A percentile compares a stretch with the other conserved stretches of the same genome.
Evolutionary conservation across 1,140 invertebrate genomes (phyloP).

Genomic region (Chionoecetes opilio): DNA sequence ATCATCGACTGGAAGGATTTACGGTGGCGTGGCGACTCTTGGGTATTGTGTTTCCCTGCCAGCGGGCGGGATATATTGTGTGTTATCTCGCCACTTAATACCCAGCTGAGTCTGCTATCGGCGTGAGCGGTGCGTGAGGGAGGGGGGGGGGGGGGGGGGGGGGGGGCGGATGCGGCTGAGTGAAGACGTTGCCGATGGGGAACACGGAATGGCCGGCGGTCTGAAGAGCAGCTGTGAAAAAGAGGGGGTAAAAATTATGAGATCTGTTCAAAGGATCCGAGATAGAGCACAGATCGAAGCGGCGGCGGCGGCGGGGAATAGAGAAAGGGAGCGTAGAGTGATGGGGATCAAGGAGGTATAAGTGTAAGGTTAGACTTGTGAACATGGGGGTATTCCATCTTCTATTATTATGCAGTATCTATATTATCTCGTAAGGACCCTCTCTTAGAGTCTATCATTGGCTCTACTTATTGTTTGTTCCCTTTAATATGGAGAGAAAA

Average conservation of each 20-base stretch:
- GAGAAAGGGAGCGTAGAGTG: neutral
- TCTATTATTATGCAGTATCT: slow-evolving; percentile 6
- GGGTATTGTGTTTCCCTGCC: slow-evolving; percentile 49
- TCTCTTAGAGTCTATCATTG: neutral
- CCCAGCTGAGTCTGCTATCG: slow-evolving; percentile 23
- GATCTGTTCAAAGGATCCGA: neutral
- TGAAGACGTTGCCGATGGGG: neutral
- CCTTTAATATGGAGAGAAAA: neutral
- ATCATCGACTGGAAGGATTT: slow-evolving; percentile 47
- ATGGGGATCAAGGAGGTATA: slow-evolving; percentile 1
- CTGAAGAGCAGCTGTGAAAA: neutral
- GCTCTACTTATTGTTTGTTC: neutral
- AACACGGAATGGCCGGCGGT: neutral
- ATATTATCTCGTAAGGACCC: neutral
- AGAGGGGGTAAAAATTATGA: neutral
- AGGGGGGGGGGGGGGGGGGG: neutral
- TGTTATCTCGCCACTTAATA: slow-evolving; percentile 50
- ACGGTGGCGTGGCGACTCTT: slow-evolving; percentile 5
- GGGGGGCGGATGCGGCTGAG: neutral
- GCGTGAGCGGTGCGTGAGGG: slow-evolving; percentile 30
- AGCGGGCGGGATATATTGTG: slow-evolving; percentile 22
- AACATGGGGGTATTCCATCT: neutral
- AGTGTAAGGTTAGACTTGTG: neutral
- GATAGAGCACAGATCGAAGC: neutral
- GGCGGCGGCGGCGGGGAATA: slow-evolving; percentile 1